Base-by-base conservation (phyloP, 2,113 vertebrate genomes). In the Semnopithecus entellus region DNA sequence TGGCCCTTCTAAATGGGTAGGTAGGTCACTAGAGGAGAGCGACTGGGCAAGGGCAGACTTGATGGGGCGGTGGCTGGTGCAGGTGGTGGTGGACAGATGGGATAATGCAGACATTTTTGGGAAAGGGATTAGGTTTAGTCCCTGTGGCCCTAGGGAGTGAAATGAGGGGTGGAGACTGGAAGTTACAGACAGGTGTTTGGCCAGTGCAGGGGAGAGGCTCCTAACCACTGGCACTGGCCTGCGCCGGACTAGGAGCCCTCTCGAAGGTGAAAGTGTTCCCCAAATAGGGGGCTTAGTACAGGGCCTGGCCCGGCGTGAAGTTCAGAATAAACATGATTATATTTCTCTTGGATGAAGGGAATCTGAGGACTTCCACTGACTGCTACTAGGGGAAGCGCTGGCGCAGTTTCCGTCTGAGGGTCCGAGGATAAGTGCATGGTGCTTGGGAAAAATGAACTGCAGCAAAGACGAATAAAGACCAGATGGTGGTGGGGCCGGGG, bases 361-460 rank as follows among this genome's bases (percentile, higher is more conserved):
- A 61, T 52, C 61, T 68, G 25, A 57, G 72, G 64, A 78, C 40
- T 92, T 96, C 32, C 43, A 32, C 1, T 22, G 52, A 8, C 30
- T 1, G 48, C 91, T 91, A 91, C 70, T 50, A 88, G 94, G 82
- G 85, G 85, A 91, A 82, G 85, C 7, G 3, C 93, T 43, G 59
- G 85, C 52, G 18, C 64, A 85, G 70, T 88, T 38, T 76, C 96
- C 92, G 59, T 48, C 35, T 14, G 1, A 35, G 92, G 90, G 55
- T 48, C 75, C 2, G 32, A 40, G 8, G 55, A 6, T 11, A 5
- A 22, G 23, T 0, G 27, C 73, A 0, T 11, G 0, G 14, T 0
- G 6, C 3, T 16, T 16, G 50, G 9, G 6, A 68, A 2, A 8
- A 45, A 23, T 14, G 1, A 75, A 7, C 11, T 11, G 8, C 9